A percentile compares a stretch with the other conserved stretches of the same genome.
These are phyloP conservation scores for Australoheros scitulus DNA, from an alignment of 2,113 vertebrate species.

Conservation along the genomic window DNA sequence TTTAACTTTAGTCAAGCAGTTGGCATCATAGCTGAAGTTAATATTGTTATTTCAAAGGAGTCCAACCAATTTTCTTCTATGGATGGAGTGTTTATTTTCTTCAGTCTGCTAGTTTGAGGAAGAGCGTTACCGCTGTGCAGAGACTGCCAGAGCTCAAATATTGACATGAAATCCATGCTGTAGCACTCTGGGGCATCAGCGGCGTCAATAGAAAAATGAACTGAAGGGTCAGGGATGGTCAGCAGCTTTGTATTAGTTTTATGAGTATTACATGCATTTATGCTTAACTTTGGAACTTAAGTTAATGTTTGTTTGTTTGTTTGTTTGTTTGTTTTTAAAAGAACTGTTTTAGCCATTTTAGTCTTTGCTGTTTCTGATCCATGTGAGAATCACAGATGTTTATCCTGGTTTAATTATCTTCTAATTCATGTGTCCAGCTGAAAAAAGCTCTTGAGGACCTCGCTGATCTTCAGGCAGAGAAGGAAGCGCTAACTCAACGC, in stretches of 20 bases:
- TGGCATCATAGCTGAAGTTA: not conserved
- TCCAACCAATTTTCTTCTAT: accelerated
- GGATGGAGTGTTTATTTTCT: not conserved
- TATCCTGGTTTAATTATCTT: not conserved
- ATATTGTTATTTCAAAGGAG: not conserved
- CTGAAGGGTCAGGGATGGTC: not conserved
- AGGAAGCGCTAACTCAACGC: slow-evolving; percentile 90
- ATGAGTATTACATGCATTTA: not conserved
- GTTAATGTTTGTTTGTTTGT: not conserved
- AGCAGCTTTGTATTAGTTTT: not conserved
- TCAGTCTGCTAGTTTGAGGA: not conserved
- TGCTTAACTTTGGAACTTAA: not conserved
- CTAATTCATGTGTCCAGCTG: slow-evolving; percentile 77
- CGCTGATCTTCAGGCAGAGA: slow-evolving; percentile 84
- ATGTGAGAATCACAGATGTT: not conserved
- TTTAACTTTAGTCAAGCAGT: not conserved
- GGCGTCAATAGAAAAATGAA: not conserved
- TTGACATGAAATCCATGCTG: not conserved
- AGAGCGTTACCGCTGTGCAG: not conserved
- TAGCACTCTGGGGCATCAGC: not conserved
- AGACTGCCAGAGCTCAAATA: not conserved
- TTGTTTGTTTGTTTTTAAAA: too few relatives aligned
- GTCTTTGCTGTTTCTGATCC: not conserved
- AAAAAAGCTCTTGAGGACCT: slow-evolving; percentile 90
- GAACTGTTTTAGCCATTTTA: not conserved